Conservation (phyloP, 2,113 vertebrate genomes). For the Scalopus aquaticus region DNA sequence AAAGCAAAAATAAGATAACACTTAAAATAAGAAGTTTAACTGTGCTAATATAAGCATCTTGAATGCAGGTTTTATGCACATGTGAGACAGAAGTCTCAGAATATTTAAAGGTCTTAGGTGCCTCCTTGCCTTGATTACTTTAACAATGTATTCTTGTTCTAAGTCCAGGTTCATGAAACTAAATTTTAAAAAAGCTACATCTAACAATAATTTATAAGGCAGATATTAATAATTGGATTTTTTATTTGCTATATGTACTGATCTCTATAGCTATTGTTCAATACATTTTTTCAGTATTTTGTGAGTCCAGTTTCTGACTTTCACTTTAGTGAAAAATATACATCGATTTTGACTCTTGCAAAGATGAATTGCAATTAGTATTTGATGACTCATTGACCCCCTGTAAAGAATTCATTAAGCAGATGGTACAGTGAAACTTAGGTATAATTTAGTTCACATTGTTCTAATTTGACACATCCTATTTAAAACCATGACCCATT, state of each 20-base stretch:
- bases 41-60: neutral
- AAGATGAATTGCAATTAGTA: constrained; percentile 63
- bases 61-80: neutral
- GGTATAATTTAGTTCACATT: constrained; percentile 69
- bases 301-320: neutral
- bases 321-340: neutral
- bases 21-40: neutral
- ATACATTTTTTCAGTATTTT: neutral
- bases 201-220: neutral
- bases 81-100: neutral
- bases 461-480: constrained; percentile 65
- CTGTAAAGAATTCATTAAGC: constrained; percentile 68
- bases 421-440: constrained; percentile 47
- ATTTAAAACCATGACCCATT: constrained; percentile 79
- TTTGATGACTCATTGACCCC: constrained; percentile 52
- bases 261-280: neutral
- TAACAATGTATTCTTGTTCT: neutral
- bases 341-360: constrained; percentile 29
- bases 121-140: neutral
- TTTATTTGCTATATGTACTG: neutral
- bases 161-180: neutral
- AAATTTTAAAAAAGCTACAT: neutral
- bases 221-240: neutral
- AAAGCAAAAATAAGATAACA: neutral
- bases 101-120: neutral